Conservation (phyloP, 2,113 vertebrate genomes). For the Opisthocomus hoazin region DNA sequence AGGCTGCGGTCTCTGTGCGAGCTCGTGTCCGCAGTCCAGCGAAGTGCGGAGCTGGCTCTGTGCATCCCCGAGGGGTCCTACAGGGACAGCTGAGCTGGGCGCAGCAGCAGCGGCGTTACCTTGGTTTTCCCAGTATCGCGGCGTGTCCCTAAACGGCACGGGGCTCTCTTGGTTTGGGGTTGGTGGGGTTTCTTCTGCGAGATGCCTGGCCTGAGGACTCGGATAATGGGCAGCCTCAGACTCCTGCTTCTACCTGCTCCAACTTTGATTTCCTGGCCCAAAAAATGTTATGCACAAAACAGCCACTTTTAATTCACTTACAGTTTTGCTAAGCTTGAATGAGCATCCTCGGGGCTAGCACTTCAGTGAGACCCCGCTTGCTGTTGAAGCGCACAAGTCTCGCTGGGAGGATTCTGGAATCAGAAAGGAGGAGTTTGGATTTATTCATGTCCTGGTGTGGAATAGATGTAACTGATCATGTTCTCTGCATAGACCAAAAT, state of each 20-base stretch:
- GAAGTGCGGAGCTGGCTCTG: background rate
- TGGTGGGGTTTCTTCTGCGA: background rate
- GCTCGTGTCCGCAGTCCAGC: background rate
- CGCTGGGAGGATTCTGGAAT: background rate
- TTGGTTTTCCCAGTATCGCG: background rate
- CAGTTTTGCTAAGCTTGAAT: background rate
- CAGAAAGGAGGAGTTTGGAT: background rate
- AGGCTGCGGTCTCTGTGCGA: background rate
- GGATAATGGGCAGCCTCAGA: background rate
- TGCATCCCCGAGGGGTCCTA: too few relatives aligned
- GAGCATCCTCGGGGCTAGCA: background rate
- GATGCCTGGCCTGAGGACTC: background rate
- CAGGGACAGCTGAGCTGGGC: background rate
- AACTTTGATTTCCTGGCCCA: background rate
- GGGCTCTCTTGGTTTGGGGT: background rate
- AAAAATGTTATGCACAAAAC: background rate
- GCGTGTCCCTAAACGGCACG: background rate
- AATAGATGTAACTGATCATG: background rate
- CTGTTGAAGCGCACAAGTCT: background rate
- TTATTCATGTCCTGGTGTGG: background rate
- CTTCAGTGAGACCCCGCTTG: background rate
- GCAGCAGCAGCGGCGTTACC: background rate
- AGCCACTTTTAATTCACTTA: background rate
- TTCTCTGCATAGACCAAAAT: background rate
- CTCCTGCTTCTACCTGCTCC: background rate